phyloP scores from a whole-genome alignment of 2,113 vertebrate species.

The cat (Felis catus) region F.catus_Fca126_mat1.0 CM031412.1:79873001-79873500 shows the following conservation, averaged over 20 bases:
- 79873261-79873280: slow-evolving; percentile 33
- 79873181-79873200: background rate
- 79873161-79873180: background rate
- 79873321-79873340: no score
- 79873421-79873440: no score
- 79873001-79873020: background rate
- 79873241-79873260: background rate
- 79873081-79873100: background rate
- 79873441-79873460: no score
- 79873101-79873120: background rate
- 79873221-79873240: background rate
- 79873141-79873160: background rate
- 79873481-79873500: no score
- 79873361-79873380: no score
- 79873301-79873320: background rate
- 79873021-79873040: background rate
- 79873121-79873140: background rate
- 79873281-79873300: background rate
- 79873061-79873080: background rate
- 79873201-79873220: background rate
- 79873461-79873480: no score
- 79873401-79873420: no score
- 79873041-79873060: background rate
- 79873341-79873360: no score
- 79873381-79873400: no score